Evolutionary conservation across 1,140 invertebrate genomes (phyloP).

Genomic region (Conopomorpha cramerella): DNA sequence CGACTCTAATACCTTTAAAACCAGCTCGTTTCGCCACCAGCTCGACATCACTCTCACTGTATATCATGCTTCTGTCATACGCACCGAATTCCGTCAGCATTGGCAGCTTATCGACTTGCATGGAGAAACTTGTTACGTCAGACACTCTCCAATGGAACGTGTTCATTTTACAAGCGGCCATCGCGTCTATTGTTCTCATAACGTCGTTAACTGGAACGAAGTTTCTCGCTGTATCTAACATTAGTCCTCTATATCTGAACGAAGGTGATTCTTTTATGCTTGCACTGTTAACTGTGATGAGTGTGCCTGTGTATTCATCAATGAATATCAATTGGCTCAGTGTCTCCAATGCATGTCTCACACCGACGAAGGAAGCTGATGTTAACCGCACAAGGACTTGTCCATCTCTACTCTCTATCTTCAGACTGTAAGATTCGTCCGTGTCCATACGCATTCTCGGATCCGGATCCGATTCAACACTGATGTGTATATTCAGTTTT

Average conservation of each 20-base stretch:
- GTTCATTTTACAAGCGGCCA: constrained; percentile 79
- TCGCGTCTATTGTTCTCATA: constrained; percentile 71
- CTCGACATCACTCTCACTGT: constrained; percentile 68
- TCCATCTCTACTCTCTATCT: constrained; percentile 54
- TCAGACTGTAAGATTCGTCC: constrained; percentile 73
- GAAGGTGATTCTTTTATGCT: constrained; percentile 63
- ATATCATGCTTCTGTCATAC: constrained; percentile 69
- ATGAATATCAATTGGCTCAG: constrained; percentile 76
- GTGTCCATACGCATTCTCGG: constrained; percentile 67
- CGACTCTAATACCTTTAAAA: constrained; percentile 69
- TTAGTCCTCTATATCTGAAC: constrained; percentile 71
- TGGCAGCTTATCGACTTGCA: constrained; percentile 67
- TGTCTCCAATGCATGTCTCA: constrained; percentile 77
- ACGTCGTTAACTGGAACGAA: constrained; percentile 71
- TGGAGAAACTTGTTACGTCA: constrained; percentile 80
- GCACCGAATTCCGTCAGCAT: constrained; percentile 73
- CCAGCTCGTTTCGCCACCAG: constrained; percentile 68
- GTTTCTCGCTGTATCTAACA: constrained; percentile 77
- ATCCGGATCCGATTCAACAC: constrained; percentile 47
- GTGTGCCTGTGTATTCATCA: constrained; percentile 61
- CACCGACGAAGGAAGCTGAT: constrained; percentile 73
- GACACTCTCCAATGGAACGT: constrained; percentile 84
- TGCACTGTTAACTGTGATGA: constrained; percentile 62
- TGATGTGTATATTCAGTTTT: constrained; percentile 50
- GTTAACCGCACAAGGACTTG: constrained; percentile 63